Evolutionary conservation across 2,797 vertebrate species (phyloP).

Genomic region (Hydrocynus forskahlii): DNA sequence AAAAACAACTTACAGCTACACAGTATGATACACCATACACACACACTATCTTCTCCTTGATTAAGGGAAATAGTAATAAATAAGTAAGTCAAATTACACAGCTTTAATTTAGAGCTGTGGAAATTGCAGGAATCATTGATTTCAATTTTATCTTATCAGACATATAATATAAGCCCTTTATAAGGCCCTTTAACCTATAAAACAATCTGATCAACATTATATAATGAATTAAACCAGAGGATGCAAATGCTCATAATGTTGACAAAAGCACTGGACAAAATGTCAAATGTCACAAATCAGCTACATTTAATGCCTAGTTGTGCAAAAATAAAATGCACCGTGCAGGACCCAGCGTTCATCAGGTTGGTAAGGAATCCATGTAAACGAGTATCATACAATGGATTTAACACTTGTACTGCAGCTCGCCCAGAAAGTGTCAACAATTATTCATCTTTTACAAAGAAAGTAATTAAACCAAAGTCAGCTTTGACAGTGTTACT

Average conservation of each 20-base stretch:
- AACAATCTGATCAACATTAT: slow-evolving; percentile 13
- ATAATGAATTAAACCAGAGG: slow-evolving; percentile 32
- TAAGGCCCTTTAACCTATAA: slow-evolving; percentile 36
- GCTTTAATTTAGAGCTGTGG: neutral
- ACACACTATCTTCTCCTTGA: neutral
- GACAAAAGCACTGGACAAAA: neutral
- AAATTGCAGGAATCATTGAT: slow-evolving; percentile 6
- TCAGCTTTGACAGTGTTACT: neutral
- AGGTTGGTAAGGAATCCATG: too few relatives aligned
- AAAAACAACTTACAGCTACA: neutral
- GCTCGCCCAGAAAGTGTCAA: neutral
- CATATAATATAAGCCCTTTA: neutral
- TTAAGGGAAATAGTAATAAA: neutral
- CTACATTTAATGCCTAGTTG: neutral
- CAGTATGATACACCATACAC: too few relatives aligned
- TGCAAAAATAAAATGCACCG: neutral
- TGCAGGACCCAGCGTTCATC: neutral
- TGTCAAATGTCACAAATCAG: slow-evolving; percentile 21
- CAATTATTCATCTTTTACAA: neutral
- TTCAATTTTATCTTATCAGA: slow-evolving; percentile 36
- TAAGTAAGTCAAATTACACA: neutral
- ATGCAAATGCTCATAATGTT: neutral
- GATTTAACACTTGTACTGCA: neutral
- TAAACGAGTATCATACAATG: neutral
- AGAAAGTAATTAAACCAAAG: neutral